Evolutionary conservation across 2,113 vertebrate species (phyloP).

Genomic region (Colius striatus): DNA sequence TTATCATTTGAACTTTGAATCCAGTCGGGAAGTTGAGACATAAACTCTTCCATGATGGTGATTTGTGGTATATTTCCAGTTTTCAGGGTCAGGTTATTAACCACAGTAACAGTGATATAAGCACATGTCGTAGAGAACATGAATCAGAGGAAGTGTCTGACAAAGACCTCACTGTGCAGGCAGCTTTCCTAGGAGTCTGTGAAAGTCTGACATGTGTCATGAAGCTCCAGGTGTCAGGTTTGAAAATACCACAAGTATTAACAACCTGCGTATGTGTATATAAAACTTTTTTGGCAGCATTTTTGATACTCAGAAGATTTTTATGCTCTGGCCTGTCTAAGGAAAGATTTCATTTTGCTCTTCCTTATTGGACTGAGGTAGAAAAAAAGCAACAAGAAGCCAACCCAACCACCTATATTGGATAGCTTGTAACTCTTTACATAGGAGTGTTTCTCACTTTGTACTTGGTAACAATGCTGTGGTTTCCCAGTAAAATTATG

Average conservation of each 20-base stretch:
- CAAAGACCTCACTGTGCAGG: slow-evolving; percentile 35
- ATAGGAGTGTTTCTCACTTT: background rate
- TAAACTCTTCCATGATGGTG: slow-evolving; percentile 38
- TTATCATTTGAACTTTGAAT: slow-evolving; percentile 71
- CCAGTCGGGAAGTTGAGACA: slow-evolving; percentile 10
- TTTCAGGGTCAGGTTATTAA: slow-evolving; percentile 71
- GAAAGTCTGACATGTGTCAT: background rate
- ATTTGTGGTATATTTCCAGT: slow-evolving; percentile 63
- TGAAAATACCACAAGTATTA: slow-evolving; percentile 30
- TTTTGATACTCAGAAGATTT: background rate
- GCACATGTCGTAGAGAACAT: background rate
- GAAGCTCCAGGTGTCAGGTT: background rate
- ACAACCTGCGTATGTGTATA: background rate
- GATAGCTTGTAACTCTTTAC: background rate
- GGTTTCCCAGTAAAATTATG: background rate
- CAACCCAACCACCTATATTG: background rate
- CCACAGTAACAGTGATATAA: slow-evolving; percentile 44
- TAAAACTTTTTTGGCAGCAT: background rate
- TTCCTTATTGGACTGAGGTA: background rate
- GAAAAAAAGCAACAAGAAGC: background rate
- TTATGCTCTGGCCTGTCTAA: background rate
- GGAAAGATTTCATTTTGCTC: slow-evolving; percentile 35
- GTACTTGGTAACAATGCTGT: background rate
- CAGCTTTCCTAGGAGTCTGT: slow-evolving; percentile 18
- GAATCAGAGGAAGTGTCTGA: slow-evolving; percentile 52